These are phyloP conservation scores for Drosophila novamexicana DNA, from an alignment of 1,140 invertebrate species.

Conservation along the genomic window DNA sequence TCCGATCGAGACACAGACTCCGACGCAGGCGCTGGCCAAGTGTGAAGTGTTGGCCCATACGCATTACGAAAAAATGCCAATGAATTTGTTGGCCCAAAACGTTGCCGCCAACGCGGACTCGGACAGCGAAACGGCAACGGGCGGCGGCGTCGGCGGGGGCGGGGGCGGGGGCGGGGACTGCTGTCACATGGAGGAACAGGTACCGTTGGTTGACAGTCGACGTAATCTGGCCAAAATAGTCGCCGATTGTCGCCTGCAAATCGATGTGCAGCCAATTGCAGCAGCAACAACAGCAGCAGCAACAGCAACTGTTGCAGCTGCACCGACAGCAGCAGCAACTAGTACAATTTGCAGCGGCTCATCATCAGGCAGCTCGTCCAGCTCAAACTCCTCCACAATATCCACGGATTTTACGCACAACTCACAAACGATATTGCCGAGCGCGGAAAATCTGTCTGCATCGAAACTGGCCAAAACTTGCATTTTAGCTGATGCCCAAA, in stretches of 20 bases:
- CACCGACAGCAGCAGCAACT: constrained; percentile 43
- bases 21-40: constrained; percentile 5
- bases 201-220: constrained; percentile 72
- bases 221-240: constrained; percentile 77
- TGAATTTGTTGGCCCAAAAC: constrained; percentile 77
- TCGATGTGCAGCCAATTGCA: constrained; percentile 55
- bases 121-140: constrained; percentile 5
- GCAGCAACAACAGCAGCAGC: constrained; percentile 18
- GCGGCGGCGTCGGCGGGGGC: not conserved
- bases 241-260: constrained; percentile 78
- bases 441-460: constrained; percentile 77
- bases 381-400: constrained; percentile 52
- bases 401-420: constrained; percentile 75
- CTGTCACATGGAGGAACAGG: constrained; percentile 55
- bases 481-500: constrained; percentile 79
- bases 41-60: constrained; percentile 6
- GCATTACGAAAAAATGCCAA: constrained; percentile 76
- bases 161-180: too few species aligned
- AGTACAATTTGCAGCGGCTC: constrained; percentile 28
- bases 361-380: constrained; percentile 29
- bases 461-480: constrained; percentile 71
- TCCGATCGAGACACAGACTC: constrained; percentile 20
- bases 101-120: constrained; percentile 31
- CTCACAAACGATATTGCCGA: constrained; percentile 77
- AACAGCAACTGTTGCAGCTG: not conserved